These are phyloP conservation scores for Phocoena phocoena DNA, from an alignment of 2,113 vertebrate species.

Conservation along the genomic window DNA sequence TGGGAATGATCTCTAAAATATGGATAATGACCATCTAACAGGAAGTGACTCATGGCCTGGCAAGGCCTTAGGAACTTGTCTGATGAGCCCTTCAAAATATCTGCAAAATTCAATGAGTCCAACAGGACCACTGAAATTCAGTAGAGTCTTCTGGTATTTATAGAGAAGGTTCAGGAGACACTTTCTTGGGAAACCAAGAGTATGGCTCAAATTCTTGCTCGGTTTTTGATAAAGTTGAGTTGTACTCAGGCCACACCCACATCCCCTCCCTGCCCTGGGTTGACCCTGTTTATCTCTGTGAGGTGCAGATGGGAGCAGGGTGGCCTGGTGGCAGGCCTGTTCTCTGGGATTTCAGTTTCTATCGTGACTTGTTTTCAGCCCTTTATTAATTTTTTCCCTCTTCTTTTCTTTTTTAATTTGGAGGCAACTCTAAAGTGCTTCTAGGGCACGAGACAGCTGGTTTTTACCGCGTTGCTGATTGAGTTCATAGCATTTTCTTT, in stretches of 20 bases:
- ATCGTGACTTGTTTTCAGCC: neutral
- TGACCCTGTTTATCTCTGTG: neutral
- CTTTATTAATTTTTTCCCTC: neutral
- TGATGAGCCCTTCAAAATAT: neutral
- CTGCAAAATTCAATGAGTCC: neutral
- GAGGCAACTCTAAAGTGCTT: neutral
- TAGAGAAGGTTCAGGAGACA: neutral
- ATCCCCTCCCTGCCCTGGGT: neutral
- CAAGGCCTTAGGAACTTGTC: neutral
- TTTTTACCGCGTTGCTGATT: neutral
- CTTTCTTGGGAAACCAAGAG: neutral
- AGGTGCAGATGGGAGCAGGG: neutral
- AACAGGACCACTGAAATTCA: neutral
- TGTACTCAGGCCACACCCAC: neutral
- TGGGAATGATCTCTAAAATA: neutral
- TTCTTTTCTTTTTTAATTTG: too few relatives aligned
- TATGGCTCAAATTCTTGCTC: neutral
- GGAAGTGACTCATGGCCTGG: neutral
- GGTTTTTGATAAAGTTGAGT: neutral
- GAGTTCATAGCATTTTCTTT: conserved; percentile 36
- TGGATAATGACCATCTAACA: neutral
- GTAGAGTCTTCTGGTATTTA: neutral
- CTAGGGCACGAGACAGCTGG: neutral
- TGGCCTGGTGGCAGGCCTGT: neutral
- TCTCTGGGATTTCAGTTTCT: conserved; percentile 36